A percentile compares a stretch with the other conserved stretches of the same genome.
phyloP scores from a whole-genome alignment of 1,140 invertebrate species.

The Drosophila melanica region DNA sequence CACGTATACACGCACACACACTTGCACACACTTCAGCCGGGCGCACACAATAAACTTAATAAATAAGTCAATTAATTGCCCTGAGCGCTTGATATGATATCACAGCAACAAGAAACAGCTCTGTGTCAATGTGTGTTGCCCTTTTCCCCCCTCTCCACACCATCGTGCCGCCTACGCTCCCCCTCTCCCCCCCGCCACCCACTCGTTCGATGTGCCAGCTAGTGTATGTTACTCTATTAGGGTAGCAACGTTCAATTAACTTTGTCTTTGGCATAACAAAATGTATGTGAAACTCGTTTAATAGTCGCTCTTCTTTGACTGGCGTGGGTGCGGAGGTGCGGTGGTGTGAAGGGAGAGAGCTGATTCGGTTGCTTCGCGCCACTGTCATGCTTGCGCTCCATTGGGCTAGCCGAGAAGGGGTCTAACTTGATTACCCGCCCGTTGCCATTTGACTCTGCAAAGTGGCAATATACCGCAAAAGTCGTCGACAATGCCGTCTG shows the following conservation, averaged over 20 bases:
- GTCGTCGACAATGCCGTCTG: not conserved
- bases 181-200: not conserved
- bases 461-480: not conserved
- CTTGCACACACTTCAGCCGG: slow-evolving; percentile 15
- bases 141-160: not conserved
- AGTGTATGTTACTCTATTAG: slow-evolving; percentile 50
- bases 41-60: slow-evolving; percentile 77
- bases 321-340: not conserved
- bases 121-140: slow-evolving; percentile 22
- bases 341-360: slow-evolving; percentile 7
- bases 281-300: slow-evolving; percentile 77
- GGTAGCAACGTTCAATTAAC: slow-evolving; percentile 73
- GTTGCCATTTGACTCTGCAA: slow-evolving; percentile 11
- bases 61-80: slow-evolving; percentile 80
- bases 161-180: not conserved
- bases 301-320: slow-evolving; percentile 56
- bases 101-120: slow-evolving; percentile 53
- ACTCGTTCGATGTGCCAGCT: not conserved
- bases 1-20: not conserved
- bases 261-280: slow-evolving; percentile 74
- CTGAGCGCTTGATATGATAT: slow-evolving; percentile 61
- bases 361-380: not conserved
- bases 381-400: not conserved
- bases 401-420: not conserved
- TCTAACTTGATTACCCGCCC: not conserved